Evolutionary conservation across 2,797 vertebrate genomes (phyloP), one percentile per base, ranked within the genome.

Genomic region (Natrix natrix): DNA sequence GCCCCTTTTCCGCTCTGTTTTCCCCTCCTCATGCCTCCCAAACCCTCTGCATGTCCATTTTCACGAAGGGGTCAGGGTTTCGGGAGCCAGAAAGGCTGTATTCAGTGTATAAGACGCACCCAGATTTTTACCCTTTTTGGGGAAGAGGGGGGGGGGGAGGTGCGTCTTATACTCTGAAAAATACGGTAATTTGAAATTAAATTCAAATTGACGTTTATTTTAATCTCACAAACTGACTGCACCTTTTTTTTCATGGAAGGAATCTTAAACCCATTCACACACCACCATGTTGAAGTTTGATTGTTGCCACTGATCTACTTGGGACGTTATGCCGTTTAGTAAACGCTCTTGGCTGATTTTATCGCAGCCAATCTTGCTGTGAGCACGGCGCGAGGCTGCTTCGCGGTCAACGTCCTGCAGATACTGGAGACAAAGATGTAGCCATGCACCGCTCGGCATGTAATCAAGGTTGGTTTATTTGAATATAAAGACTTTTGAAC

Each of bases 351-450:
- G 57, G 93, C 93, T 90, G 94, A 93, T 94, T 32, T 88, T 52
- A 66, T 92, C 0, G 3, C 93, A 95, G 92, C 95, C 52, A 0
- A 61, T 95, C 66, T 95, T 95, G 93, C 95, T 93, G 96, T 96
- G 95, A 96, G 93, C 74, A 96, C 94, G 91, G 90, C 86, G 60
- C 93, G 28, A 56, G 88, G 37, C 90, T 87, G 94, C 74, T 3
- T 16, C 0, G 24, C 14, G 56, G 93, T 95, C 95, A 96, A 96
- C 14, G 11, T 26, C 10, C 69, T 26, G 28, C 32, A 90, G 11
- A 37, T 54, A 22, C 22, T 83, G 22, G 48, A 59, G 26, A 59
- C 14, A 24, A 89, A 22, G 8, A 26, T 92, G 88, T 52, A 90
- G 26, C 94, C 95, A 94, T 93, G 95, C 43, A 94, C 55, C 48